Conservation (phyloP, 2,113 vertebrate genomes). For the Lichenostomus cassidix region DNA sequence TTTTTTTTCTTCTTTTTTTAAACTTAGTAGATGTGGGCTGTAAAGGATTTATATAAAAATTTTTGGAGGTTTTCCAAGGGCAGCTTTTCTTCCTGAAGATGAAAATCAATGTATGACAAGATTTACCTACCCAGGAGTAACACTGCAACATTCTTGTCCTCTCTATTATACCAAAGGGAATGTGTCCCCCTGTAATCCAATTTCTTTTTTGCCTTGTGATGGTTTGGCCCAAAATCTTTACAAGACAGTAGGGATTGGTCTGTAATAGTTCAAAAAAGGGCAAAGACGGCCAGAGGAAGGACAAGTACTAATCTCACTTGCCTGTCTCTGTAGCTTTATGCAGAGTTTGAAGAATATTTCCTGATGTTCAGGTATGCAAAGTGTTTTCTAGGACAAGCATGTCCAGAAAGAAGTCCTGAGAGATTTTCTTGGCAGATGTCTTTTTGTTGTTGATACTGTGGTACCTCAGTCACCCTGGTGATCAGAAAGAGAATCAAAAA, state of each 20-base stretch:
- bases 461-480: background rate
- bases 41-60: background rate
- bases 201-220: background rate
- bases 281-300: background rate
- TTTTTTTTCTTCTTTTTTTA: no score
- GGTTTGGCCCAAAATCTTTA: background rate
- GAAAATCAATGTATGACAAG: background rate
- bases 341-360: background rate
- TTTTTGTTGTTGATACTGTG: background rate
- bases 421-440: background rate
- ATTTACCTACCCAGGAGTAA: background rate
- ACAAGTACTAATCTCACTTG: background rate
- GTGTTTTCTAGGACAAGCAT: background rate
- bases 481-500: background rate
- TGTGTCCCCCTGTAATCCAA: accelerated
- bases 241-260: background rate
- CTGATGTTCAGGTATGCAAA: background rate
- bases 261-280: background rate
- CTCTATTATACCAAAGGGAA: background rate
- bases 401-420: background rate
- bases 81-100: background rate
- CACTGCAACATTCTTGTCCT: background rate
- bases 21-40: background rate
- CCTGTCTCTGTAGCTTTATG: background rate
- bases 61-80: background rate